Percentiles rank a stretch among this genome's conserved stretches.
Evolutionary conservation across 2,113 vertebrate genomes (phyloP).

Genomic region (Seriola rivoliana): DNA sequence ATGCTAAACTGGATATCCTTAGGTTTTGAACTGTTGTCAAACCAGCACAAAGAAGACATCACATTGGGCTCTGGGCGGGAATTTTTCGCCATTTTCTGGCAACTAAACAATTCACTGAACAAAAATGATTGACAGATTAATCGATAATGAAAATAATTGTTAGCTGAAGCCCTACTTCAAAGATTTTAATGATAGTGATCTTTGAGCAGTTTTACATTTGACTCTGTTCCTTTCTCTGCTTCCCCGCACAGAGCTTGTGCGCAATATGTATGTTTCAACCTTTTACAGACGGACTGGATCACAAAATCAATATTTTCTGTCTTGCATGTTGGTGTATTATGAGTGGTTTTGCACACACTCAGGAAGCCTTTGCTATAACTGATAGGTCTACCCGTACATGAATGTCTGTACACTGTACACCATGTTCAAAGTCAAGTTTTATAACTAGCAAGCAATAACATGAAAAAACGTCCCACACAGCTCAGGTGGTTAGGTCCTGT

Average conservation of each 20-base stretch:
- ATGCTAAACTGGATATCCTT: background rate
- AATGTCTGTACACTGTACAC: background rate
- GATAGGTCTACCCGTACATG: background rate
- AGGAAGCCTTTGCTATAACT: background rate
- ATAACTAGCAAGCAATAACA: background rate
- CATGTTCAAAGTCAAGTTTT: constrained; percentile 15
- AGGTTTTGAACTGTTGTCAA: background rate
- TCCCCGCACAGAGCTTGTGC: background rate
- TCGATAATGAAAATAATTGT: background rate
- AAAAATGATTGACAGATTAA: background rate
- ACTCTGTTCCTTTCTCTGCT: background rate
- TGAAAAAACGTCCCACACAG: constrained; percentile 7
- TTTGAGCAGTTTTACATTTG: background rate
- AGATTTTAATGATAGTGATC: background rate
- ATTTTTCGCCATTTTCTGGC: background rate
- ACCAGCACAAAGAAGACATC: background rate
- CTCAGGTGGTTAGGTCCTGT: background rate
- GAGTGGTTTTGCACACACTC: background rate
- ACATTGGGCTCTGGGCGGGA: background rate
- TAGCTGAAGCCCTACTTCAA: background rate
- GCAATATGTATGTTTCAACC: background rate
- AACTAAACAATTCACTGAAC: background rate
- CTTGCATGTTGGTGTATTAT: background rate
- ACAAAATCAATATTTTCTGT: background rate
- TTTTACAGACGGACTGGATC: constrained; percentile 11